Base-by-base conservation (phyloP, 2,797 vertebrate genomes). In the Eptatretus atami region DNA sequence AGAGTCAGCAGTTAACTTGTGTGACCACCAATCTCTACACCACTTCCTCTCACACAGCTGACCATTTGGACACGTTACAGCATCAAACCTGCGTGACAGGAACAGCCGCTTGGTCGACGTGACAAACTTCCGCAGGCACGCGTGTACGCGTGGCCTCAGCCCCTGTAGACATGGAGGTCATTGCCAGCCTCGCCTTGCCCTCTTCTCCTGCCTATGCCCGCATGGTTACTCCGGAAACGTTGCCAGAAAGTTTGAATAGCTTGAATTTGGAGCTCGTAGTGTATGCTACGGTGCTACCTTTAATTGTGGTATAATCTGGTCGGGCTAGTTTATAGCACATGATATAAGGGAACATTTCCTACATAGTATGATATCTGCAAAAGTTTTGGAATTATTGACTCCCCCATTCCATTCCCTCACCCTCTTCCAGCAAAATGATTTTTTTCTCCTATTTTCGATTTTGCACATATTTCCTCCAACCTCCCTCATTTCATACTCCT, bases 181-280 rank as follows among this genome's bases (percentile, higher is more conserved):
- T 6, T 98, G 92, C 71, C 73, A 69, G 65, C 84, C 90, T 5
- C 68, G 68, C 64, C 71, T 81, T 64, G 80, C 79, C 12, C 65
- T 53, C 68, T 93, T 82, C 1, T 78, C 83, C 67, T 98, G 90
- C 9, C 66, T 76, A 57, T 98, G 90, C 69, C 80, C 77, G 15
- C 74, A 71, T 1, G 86, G 88, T 64, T 98, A 84, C 74, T 78
- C 78, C 0, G 88, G 6, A 68, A 67, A 1, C 79, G 76, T 73
- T 98, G 90, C 53, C 81, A 86, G 70, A 80, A 77, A 69, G 88
- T 92, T n/a, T 10, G 57, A 24, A n/a, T 24, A n/a, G 57, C 31
- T 44, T 44, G 31, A 44, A 44, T 44, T 5, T 44, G 31, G 31
- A 44, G 31, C 31, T 44, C 31, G 31, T 44, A 5, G 31, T 44